Percentiles rank a stretch among this genome's conserved stretches.
These are phyloP conservation scores for Distichodus sexfasciatus DNA, from an alignment of 2,797 vertebrate genomes.

Conservation along the genomic window DNA sequence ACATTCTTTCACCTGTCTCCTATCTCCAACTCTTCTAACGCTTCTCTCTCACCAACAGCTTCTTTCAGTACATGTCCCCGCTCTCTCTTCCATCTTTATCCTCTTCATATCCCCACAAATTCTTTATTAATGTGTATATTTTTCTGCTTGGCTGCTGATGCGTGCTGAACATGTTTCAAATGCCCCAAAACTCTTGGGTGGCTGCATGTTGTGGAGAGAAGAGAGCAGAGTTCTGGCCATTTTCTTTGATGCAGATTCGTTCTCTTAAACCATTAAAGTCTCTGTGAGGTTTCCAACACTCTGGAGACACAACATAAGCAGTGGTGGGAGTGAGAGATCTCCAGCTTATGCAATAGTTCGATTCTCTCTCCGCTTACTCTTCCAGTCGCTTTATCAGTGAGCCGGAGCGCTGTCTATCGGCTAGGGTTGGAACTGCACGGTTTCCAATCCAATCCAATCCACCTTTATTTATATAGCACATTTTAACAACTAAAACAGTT, in stretches of 20 bases:
- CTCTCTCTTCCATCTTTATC: not conserved
- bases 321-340: not conserved
- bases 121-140: not conserved
- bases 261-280: slow-evolving; percentile 37
- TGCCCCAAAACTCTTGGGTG: not conserved
- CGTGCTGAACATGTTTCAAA: not conserved
- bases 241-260: slow-evolving; percentile 34
- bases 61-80: not conserved
- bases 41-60: not conserved
- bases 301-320: not conserved
- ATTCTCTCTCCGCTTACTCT: not conserved
- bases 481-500: no score
- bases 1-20: not conserved
- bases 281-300: slow-evolving; percentile 33
- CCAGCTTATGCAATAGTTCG: slow-evolving; percentile 21
- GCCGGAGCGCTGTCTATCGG: slow-evolving; percentile 48
- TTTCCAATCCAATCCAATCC: no score
- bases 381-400: not conserved
- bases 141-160: not conserved
- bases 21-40: not conserved
- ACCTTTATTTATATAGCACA: no score
- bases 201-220: not conserved
- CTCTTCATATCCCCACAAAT: not conserved
- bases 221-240: not conserved
- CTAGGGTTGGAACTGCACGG: not conserved